Evolutionary conservation across 2,113 vertebrate species (phyloP).

Genomic region (crab-eating macaque (Macaca fascicularis)): DNA sequence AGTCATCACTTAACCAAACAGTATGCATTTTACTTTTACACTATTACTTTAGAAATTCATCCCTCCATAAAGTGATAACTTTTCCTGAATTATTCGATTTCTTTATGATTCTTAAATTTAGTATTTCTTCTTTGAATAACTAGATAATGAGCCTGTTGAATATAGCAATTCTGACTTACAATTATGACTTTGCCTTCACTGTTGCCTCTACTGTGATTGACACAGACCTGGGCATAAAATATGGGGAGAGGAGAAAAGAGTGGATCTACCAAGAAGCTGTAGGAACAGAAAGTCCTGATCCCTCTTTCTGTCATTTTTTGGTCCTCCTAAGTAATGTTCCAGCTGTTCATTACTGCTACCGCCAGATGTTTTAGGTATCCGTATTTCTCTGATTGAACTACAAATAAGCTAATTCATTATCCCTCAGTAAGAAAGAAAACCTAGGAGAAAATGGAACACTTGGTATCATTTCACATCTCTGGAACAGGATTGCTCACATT

Average conservation of each 20-base stretch:
- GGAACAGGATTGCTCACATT: background rate
- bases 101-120: conserved; percentile 7
- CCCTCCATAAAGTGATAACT: background rate
- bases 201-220: background rate
- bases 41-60: conserved; percentile 49
- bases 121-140: background rate
- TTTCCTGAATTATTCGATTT: conserved; percentile 6
- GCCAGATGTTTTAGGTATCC: background rate
- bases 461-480: conserved; percentile 43
- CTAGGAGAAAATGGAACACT: conserved; percentile 21
- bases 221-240: background rate
- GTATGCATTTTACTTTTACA: background rate
- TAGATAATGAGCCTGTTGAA: background rate
- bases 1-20: conserved; percentile 49
- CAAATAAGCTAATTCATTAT: conserved; percentile 29
- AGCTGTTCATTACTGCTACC: background rate
- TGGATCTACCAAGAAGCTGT: background rate
- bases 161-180: background rate
- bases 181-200: background rate
- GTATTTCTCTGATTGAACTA: conserved; percentile 31
- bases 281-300: background rate
- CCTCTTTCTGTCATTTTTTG: background rate
- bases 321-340: background rate
- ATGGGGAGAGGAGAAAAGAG: background rate
- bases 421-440: conserved; percentile 1